Evolutionary conservation across 2,797 vertebrate species (phyloP).

Genomic region (Danio tinwini): DNA sequence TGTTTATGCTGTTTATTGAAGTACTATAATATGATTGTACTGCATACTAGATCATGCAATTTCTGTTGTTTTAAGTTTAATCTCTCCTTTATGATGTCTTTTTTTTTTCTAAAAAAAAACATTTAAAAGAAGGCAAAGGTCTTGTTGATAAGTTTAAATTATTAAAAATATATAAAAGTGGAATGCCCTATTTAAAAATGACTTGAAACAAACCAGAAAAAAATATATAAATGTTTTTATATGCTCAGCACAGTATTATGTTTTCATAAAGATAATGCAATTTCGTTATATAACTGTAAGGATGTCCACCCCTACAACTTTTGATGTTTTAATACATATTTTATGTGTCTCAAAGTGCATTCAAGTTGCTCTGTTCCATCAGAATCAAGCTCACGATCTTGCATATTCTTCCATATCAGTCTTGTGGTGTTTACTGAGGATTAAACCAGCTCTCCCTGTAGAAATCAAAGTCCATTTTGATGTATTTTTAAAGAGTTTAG

Average conservation of each 20-base stretch:
- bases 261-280: background rate
- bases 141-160: too few relatives aligned
- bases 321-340: background rate
- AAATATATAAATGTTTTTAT: too few relatives aligned
- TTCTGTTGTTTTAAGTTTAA: too few relatives aligned
- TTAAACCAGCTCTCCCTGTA: background rate
- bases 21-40: too few relatives aligned
- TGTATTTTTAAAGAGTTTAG: slow-evolving; percentile 9
- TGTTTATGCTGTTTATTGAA: too few relatives aligned
- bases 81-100: too few relatives aligned
- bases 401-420: background rate
- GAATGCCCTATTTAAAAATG: too few relatives aligned
- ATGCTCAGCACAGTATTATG: background rate
- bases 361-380: background rate
- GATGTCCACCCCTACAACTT: background rate
- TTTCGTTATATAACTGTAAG: background rate
- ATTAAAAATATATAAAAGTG: too few relatives aligned
- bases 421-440: background rate
- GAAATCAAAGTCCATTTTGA: background rate
- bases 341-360: background rate
- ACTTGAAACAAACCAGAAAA: too few relatives aligned
- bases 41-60: too few relatives aligned
- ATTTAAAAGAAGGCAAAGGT: too few relatives aligned
- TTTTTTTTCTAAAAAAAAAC: too few relatives aligned
- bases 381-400: background rate